Conservation (phyloP, 2,797 vertebrate species). For the Hippocampus kuda region DNA sequence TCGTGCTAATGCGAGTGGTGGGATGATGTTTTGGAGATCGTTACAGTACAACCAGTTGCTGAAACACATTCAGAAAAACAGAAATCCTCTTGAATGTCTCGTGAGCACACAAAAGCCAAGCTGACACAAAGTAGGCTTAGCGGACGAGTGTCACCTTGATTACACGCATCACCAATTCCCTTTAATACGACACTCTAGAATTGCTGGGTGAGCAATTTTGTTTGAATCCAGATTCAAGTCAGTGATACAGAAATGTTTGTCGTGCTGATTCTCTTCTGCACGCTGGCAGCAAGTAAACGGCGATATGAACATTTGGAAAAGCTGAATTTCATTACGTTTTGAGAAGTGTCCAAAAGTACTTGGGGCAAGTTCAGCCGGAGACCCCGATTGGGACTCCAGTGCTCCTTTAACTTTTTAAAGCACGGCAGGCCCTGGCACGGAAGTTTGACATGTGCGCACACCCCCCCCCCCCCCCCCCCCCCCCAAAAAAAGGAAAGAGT, state of each 20-base stretch:
- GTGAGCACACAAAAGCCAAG: neutral
- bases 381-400: neutral
- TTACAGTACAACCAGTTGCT: neutral
- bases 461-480: no score
- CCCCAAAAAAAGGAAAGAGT: neutral
- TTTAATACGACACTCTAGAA: neutral
- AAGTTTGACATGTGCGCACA: neutral
- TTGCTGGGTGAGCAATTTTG: neutral
- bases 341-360: neutral
- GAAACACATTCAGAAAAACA: neutral
- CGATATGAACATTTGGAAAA: neutral
- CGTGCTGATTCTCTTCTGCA: neutral
- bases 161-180: neutral
- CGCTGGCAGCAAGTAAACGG: neutral
- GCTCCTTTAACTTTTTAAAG: neutral
- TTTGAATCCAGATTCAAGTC: neutral
- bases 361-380: neutral
- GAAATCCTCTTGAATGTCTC: neutral
- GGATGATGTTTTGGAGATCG: neutral
- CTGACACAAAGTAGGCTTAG: neutral
- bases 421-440: neutral
- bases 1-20: neutral
- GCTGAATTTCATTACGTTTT: conserved; percentile 2
- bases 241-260: neutral
- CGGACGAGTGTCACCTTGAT: neutral